Percentiles rank a stretch among this genome's conserved stretches.
Conservation (phyloP, 2,888 invertebrate genomes). For the Melieria omissa region DNA sequence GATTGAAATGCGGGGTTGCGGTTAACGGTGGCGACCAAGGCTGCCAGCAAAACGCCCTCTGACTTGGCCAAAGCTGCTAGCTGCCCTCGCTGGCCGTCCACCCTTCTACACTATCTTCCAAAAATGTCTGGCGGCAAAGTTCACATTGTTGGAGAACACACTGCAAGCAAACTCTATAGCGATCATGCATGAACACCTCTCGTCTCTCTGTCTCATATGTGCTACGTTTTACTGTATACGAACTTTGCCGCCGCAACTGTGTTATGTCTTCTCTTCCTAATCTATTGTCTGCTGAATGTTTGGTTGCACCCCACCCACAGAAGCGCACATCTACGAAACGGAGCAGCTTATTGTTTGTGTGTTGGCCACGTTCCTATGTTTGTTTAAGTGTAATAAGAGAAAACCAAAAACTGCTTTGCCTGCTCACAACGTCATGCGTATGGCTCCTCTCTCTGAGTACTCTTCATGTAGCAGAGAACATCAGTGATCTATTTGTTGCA, state of each 20-base stretch:
- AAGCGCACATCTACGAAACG: background rate
- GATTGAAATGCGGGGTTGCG: slow-evolving; percentile 36
- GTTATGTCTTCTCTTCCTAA: background rate
- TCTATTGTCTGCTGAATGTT: background rate
- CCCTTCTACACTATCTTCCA: background rate
- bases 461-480: background rate
- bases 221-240: background rate
- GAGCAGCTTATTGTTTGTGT: slow-evolving; percentile 1
- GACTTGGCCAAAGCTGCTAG: background rate
- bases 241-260: background rate
- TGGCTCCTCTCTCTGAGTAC: no score
- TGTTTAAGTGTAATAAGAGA: no score
- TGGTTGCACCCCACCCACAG: background rate
- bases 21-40: slow-evolving; percentile 14
- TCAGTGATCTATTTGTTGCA: background rate
- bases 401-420: background rate
- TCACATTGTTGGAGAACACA: background rate
- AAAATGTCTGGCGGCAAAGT: slow-evolving; percentile 27
- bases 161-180: no score
- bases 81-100: background rate
- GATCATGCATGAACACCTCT: no score
- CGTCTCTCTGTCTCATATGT: no score
- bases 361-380: background rate
- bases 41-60: slow-evolving; percentile 6
- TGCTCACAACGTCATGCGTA: background rate